Percentiles rank a stretch among this genome's conserved stretches.
phyloP scores from a whole-genome alignment of 2,888 invertebrate genomes.

The Cremastinae sp. region DNA sequence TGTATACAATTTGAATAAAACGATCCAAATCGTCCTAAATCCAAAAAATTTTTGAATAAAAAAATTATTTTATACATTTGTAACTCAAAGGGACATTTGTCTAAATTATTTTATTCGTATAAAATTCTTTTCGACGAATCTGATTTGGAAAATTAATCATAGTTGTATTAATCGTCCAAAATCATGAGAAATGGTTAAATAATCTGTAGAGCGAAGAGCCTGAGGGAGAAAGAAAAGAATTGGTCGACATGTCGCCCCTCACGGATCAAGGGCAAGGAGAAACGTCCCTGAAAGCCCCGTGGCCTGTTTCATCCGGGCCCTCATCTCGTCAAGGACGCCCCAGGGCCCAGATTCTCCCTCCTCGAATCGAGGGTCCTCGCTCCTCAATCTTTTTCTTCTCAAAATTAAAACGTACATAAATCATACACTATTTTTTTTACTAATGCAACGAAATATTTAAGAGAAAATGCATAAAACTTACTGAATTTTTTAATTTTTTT shows the following conservation, averaged over 20 bases:
- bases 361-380: slow-evolving; percentile 52
- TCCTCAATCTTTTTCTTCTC: slow-evolving; percentile 33
- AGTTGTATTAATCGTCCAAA: too few relatives aligned
- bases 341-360: slow-evolving; percentile 75
- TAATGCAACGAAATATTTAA: too few relatives aligned
- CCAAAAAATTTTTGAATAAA: too few relatives aligned
- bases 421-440: too few relatives aligned
- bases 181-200: too few relatives aligned
- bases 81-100: too few relatives aligned
- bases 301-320: slow-evolving; percentile 48
- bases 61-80: too few relatives aligned
- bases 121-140: neutral
- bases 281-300: slow-evolving; percentile 61
- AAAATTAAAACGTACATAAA: neutral
- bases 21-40: neutral
- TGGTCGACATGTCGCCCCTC: slow-evolving; percentile 35
- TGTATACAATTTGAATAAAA: slow-evolving; percentile 38
- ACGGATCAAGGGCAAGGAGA: slow-evolving; percentile 44
- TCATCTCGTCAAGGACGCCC: slow-evolving; percentile 74
- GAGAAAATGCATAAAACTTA: too few relatives aligned
- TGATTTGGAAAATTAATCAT: neutral
- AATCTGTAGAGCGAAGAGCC: too few relatives aligned
- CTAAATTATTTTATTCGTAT: too few relatives aligned
- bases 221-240: neutral
- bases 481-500: too few relatives aligned